A percentile compares a stretch with the other conserved stretches of the same genome.
These are phyloP conservation scores for Neuroterus valhalla DNA, from an alignment of 1,140 invertebrate species.

Conservation along the genomic window DNA sequence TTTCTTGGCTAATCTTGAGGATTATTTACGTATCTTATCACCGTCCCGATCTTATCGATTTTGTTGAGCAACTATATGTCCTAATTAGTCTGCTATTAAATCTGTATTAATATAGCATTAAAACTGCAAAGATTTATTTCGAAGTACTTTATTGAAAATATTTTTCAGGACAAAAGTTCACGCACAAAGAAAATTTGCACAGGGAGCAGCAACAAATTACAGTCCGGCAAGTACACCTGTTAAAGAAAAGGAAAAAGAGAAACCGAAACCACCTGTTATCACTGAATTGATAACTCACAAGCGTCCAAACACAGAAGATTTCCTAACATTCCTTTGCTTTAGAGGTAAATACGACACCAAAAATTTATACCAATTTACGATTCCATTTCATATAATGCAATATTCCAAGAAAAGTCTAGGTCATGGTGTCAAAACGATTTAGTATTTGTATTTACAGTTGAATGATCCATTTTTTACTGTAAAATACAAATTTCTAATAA, in stretches of 20 bases:
- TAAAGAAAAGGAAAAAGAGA: constrained; percentile 76
- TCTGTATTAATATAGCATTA: neutral
- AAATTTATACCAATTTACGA: too few species aligned
- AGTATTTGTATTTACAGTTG: too few species aligned
- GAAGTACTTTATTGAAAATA: constrained; percentile 25
- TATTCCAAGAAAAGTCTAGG: too few species aligned
- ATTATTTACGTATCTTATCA: neutral
- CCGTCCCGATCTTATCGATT: neutral
- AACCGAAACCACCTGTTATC: constrained; percentile 71
- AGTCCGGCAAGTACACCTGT: constrained; percentile 74
- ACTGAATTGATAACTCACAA: constrained; percentile 80
- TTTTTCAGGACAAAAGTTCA: constrained; percentile 84
- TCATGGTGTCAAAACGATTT: too few species aligned
- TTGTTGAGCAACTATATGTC: neutral
- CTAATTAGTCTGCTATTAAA: neutral
- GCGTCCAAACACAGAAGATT: constrained; percentile 92
- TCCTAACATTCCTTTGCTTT: constrained; percentile 91
- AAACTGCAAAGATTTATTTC: too few species aligned
- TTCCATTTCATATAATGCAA: too few species aligned
- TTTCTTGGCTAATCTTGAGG: constrained; percentile 28
- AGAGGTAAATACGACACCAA: constrained; percentile 79
- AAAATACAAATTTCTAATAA: too few species aligned
- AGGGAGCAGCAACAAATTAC: constrained; percentile 78
- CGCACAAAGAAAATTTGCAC: constrained; percentile 94
- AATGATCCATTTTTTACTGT: too few species aligned